Evolutionary conservation across 2,888 invertebrate genomes (phyloP), one percentile per base, ranked within the genome.

Genomic region (Mechanitis mazaeus): DNA sequence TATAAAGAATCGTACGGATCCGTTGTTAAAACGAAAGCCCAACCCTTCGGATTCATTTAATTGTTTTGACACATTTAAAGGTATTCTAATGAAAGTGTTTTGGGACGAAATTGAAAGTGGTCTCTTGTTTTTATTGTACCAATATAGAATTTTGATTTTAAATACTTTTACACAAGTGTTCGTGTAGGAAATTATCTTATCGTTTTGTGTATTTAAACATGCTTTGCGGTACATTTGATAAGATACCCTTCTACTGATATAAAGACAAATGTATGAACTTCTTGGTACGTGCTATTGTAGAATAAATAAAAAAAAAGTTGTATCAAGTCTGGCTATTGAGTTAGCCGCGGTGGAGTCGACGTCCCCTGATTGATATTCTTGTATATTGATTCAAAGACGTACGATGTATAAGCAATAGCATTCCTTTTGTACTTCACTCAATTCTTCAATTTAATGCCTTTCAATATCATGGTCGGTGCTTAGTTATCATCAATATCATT

Each of bases 291-390:
- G 65, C 47, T 60, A 59, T 57, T 59, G 60, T 50, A 35, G 56
- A 45, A 64, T 60, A 47, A 60, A 58, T 20, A 47, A 60, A 55
- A 56, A 59, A 12, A 47, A 59, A 38, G 5, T 4, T 57, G 33
- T 38, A 42, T 73, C 70, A 69, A 72, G 68, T 69, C 60, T 73
- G 83, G 81, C 80, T 75, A 79, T 70, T 78, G 81, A 81, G 84
- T 81, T 80, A 78, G 75, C 76, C 78, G 73, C 75, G 79, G 77
- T 73, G 76, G 76, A 78, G 75, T 72, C 72, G 72, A 78, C 77
- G 79, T 77, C 75, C 76, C 81, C 77, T 81, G 83, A 84, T 85
- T 84, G 82, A 81, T 81, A 81, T 82, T 81, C 80, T 72, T 67
- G 68, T 67, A 72, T 71, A 77, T 75, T 79, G 79, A 79, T 76